phyloP scores from a whole-genome alignment of 2,888 invertebrate genomes.

The Drosophila borborema region DNA sequence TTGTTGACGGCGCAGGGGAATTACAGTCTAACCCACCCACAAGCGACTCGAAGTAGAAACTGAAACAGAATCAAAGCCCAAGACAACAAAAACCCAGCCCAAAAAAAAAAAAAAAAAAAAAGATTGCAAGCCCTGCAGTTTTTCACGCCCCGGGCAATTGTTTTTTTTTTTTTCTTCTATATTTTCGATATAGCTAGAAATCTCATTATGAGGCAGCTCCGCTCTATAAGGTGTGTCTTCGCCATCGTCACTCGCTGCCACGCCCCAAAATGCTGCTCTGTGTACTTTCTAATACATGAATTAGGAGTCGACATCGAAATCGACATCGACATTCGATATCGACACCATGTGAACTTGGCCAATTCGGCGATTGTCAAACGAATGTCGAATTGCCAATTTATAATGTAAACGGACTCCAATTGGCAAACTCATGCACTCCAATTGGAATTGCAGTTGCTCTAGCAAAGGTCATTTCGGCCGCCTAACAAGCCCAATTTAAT shows the following conservation, averaged over 20 bases:
- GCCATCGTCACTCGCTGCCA: constrained; percentile 37
- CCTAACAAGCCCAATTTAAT: constrained; percentile 60
- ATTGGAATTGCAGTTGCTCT: not conserved
- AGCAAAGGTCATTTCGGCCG: constrained; percentile 47
- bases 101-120: constrained; percentile 11
- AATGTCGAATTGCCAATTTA: constrained; percentile 61
- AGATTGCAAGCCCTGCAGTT: constrained; percentile 55
- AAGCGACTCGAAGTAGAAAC: not conserved
- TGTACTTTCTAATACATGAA: constrained; percentile 75
- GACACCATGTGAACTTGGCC: constrained; percentile 74
- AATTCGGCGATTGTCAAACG: constrained; percentile 65
- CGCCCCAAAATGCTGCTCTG: constrained; percentile 29
- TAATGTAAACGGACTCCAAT: constrained; percentile 46
- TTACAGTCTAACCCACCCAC: constrained; percentile 15
- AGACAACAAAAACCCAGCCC: constrained; percentile 51
- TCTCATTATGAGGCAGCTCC: constrained; percentile 57
- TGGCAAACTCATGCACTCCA: constrained; percentile 9
- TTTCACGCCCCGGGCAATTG: constrained; percentile 62
- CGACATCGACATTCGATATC: constrained; percentile 25
- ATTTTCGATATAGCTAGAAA: constrained; percentile 45
- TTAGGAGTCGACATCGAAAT: constrained; percentile 39
- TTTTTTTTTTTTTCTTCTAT: constrained; percentile 3
- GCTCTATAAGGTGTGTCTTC: constrained; percentile 54
- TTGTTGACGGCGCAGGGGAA: constrained; percentile 41
- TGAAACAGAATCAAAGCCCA: constrained; percentile 36